A percentile compares a stretch with the other conserved stretches of the same genome.
These are phyloP conservation scores for Sebastes schlegelii DNA, from an alignment of 2,113 vertebrate species.

Conservation along the genomic window DNA sequence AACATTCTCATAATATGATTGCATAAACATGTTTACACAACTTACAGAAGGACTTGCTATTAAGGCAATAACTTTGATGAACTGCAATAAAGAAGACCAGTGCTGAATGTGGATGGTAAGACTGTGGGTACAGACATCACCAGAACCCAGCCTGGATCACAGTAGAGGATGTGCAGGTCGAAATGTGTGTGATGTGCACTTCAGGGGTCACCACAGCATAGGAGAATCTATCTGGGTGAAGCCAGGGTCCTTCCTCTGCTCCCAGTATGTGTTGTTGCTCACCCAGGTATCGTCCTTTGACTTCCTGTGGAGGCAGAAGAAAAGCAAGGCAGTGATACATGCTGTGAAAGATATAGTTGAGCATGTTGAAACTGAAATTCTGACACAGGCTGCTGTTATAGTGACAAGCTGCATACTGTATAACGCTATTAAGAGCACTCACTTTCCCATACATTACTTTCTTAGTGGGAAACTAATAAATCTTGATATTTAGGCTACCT, in stretches of 20 bases:
- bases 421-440: neutral
- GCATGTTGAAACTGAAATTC: neutral
- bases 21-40: constrained; percentile 77
- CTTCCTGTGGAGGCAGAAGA: constrained; percentile 82
- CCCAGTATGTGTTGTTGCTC: constrained; percentile 95
- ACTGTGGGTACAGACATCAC: constrained; percentile 35
- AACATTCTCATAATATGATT: constrained; percentile 73
- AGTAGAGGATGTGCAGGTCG: constrained; percentile 50
- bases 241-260: constrained; percentile 90
- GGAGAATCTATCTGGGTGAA: constrained; percentile 91
- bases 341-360: neutral
- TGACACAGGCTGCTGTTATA: neutral
- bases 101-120: constrained; percentile 40
- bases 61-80: constrained; percentile 81
- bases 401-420: neutral
- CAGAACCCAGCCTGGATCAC: constrained; percentile 67
- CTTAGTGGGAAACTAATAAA: neutral
- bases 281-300: constrained; percentile 92
- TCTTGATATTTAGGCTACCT: constrained; percentile 80
- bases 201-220: constrained; percentile 89
- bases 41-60: constrained; percentile 75
- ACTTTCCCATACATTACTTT: neutral
- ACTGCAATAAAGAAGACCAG: constrained; percentile 48
- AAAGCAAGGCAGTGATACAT: neutral
- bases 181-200: constrained; percentile 26